Percentiles rank a stretch among this genome's conserved stretches.
Conservation (phyloP, 1,140 invertebrate genomes). For the Drosophila busckii region DNA sequence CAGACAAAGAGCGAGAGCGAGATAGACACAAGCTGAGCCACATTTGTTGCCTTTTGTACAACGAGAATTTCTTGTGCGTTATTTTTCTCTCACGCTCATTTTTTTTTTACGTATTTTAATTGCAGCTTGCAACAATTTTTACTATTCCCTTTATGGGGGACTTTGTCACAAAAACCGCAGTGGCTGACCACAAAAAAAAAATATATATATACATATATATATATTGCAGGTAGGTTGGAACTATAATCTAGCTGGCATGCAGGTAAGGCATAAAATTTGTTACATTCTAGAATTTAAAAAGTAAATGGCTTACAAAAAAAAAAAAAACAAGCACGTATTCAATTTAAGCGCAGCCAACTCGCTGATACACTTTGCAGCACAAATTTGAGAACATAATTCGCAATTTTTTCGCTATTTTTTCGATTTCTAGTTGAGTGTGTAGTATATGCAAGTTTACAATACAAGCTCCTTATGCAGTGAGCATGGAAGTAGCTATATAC, state of each 20-base stretch:
- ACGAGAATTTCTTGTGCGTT: not conserved
- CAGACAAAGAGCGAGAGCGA: slow-evolving; percentile 1
- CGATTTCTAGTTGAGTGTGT: not conserved
- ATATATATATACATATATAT: slow-evolving; percentile 13
- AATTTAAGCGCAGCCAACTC: no score
- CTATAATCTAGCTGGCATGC: slow-evolving; percentile 61
- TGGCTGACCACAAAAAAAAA: not conserved
- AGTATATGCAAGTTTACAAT: no score
- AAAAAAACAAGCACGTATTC: slow-evolving; percentile 18
- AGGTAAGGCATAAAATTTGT: slow-evolving; percentile 31
- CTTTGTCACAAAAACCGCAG: slow-evolving; percentile 7
- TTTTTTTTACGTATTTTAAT: slow-evolving; percentile 60
- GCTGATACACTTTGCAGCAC: no score
- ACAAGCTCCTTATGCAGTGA: no score
- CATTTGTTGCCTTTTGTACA: slow-evolving; percentile 26
- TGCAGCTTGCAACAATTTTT: slow-evolving; percentile 38
- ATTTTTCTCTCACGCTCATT: slow-evolving; percentile 13
- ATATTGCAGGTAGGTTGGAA: no score
- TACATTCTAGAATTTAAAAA: slow-evolving; percentile 14
- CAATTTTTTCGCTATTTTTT: not conserved
- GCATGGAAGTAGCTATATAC: no score
- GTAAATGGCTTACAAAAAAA: not conserved
- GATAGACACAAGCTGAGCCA: slow-evolving; percentile 1
- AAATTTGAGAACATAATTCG: no score
- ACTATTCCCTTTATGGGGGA: no score